Evolutionary conservation across 2,888 invertebrate species (phyloP), one percentile per base, ranked within the genome.

Genomic region (Phalera bucephala): DNA sequence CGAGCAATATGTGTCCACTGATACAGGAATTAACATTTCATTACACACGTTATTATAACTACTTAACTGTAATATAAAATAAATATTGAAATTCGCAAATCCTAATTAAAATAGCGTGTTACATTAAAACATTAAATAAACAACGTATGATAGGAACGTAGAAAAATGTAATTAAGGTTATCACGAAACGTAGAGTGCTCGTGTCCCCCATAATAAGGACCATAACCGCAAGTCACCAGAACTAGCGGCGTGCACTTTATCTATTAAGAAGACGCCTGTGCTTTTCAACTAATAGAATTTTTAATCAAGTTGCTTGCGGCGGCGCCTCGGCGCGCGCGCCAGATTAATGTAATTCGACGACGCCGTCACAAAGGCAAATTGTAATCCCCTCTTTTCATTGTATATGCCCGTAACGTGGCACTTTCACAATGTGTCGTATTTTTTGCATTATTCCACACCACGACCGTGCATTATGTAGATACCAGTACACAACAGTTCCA

Each of bases 271-370:
- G 76, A 77, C 69, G 79, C 80, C 84, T 78, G 74, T 70, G 80
- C 80, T 80, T 87, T 88, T 85, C 76, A 83, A 86, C 85, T 87
- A 89, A 88, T 88, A 88, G 87, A 86, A 86, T 88, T 86, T 88
- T 89, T 87, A 88, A 88, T 88, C 86, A 88, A 82, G 85, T 86
- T 79, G 80, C 72, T 82, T 79, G 84, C 72, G 83, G 75, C 72
- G 74, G 65, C 69, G 70, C 68, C 65, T 52, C 71, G 67, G 72
- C 76, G 67, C 77, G 72, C 76, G 74, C 69, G 67, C 80, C 83
- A 80, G 84, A 86, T 86, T 88, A 88, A 89, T 89, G 87, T 86
- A 87, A 89, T 88, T 87, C 84, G 84, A 85, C 80, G 77, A 79
- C 78, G 83, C 76, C 78, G 75, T 87, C 85, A 88, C 87, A 88